These are phyloP conservation scores for Triplophysa dalaica DNA, from an alignment of 2,113 vertebrate species.

Conservation along the genomic window DNA sequence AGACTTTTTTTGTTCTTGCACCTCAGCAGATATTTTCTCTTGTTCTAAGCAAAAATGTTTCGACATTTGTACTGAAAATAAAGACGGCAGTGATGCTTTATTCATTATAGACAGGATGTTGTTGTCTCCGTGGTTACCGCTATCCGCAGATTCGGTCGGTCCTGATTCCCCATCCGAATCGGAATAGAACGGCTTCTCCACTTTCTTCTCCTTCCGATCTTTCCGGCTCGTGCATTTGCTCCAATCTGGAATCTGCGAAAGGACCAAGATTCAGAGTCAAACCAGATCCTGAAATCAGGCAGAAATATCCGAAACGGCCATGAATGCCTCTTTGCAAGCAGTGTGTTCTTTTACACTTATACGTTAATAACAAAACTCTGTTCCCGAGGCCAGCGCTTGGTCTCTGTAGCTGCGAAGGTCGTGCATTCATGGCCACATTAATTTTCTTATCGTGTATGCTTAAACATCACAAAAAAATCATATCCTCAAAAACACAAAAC, in stretches of 20 bases:
- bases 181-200: slow-evolving; percentile 96
- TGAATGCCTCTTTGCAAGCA: slow-evolving; percentile 67
- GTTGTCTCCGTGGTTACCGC: slow-evolving; percentile 72
- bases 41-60: too few species aligned
- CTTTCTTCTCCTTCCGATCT: slow-evolving; percentile 96
- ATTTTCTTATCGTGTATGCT: slow-evolving; percentile 47
- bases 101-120: neutral
- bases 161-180: slow-evolving; percentile 95
- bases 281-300: neutral
- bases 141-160: slow-evolving; percentile 94
- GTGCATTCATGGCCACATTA: slow-evolving; percentile 74
- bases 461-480: slow-evolving; percentile 66
- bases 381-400: slow-evolving; percentile 29
- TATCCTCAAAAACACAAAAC: slow-evolving; percentile 58
- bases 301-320: slow-evolving; percentile 56
- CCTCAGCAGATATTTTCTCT: too few species aligned
- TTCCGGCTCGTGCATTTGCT: slow-evolving; percentile 94
- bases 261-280: neutral
- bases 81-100: neutral
- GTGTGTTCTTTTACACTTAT: slow-evolving; percentile 7
- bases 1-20: too few species aligned
- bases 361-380: slow-evolving; percentile 4
- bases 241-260: slow-evolving; percentile 92
- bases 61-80: too few species aligned
- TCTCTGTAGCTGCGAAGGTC: slow-evolving; percentile 60